These are phyloP conservation scores for Meteorus sp. DNA, from an alignment of 1,140 invertebrate genomes.

Conservation along the genomic window DNA sequence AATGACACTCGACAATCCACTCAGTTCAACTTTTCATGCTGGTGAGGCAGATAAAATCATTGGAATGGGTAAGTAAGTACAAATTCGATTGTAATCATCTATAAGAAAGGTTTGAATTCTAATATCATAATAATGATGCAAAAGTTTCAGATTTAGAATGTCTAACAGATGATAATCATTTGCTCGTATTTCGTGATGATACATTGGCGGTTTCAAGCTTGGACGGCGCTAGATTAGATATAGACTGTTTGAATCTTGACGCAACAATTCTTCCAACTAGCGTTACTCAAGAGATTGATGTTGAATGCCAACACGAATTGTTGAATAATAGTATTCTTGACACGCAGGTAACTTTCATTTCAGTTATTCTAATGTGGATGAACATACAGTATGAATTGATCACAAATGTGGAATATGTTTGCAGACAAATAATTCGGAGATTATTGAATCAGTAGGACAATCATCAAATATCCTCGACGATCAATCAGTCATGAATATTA, in stretches of 20 bases:
- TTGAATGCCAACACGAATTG: conserved; percentile 40
- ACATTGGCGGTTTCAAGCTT: conserved; percentile 47
- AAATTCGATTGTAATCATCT: neutral
- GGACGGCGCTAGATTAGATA: conserved; percentile 43
- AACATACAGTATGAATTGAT: neutral
- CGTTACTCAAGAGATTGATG: conserved; percentile 46
- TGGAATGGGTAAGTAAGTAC: conserved; percentile 45
- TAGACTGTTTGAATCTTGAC: conserved; percentile 49
- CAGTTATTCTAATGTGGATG: neutral
- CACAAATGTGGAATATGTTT: neutral
- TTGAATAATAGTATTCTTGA: conserved; percentile 45
- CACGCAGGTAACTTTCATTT: conserved; percentile 39
- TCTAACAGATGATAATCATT: conserved; percentile 45
- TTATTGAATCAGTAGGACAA: conserved; percentile 33
- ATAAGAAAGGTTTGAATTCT: conserved; percentile 10
- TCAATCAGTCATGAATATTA: conserved; percentile 37
- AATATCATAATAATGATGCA: conserved; percentile 21
- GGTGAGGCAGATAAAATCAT: conserved; percentile 49
- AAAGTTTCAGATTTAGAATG: conserved; percentile 45
- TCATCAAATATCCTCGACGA: conserved; percentile 46
- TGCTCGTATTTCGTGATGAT: conserved; percentile 53
- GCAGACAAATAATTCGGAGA: conserved; percentile 47
- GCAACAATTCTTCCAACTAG: conserved; percentile 40
- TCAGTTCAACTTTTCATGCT: conserved; percentile 35
- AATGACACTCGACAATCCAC: conserved; percentile 37